Conservation (phyloP, 2,113 vertebrate species). For the Neofelis nebulosa region DNA sequence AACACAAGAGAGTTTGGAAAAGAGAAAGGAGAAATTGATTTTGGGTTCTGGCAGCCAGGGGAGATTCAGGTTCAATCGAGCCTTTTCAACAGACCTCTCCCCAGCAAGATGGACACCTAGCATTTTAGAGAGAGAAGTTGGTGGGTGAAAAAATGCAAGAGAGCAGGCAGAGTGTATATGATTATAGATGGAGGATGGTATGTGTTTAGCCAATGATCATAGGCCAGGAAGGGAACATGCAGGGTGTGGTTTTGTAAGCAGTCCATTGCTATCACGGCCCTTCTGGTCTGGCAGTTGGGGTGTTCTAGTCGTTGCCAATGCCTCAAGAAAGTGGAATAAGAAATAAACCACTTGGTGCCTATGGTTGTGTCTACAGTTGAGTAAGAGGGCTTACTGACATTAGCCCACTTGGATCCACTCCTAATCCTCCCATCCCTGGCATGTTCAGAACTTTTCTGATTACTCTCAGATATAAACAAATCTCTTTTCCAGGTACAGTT, state of each 20-base stretch:
- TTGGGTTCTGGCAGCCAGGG: neutral
- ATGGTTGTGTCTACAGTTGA: neutral
- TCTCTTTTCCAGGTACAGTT: neutral
- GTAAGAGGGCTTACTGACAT: neutral
- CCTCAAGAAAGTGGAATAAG: neutral
- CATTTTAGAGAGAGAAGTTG: neutral
- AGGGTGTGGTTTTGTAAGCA: too few species aligned
- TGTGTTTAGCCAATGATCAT: neutral
- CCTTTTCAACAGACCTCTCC: neutral
- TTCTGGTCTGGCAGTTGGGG: neutral
- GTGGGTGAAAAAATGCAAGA: neutral
- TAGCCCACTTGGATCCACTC: neutral
- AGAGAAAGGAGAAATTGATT: neutral
- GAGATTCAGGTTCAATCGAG: neutral
- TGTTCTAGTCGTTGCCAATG: neutral
- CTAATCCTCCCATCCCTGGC: neutral
- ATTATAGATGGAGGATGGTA: neutral
- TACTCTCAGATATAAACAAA: neutral
- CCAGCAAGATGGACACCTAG: neutral
- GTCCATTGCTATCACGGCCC: neutral
- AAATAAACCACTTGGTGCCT: neutral
- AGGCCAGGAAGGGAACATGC: neutral
- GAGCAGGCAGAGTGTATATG: neutral
- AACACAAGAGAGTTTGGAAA: neutral
- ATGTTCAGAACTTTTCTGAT: neutral